Percentiles rank a stretch among this genome's conserved stretches.
Evolutionary conservation across 2,888 invertebrate species (phyloP).

Genomic region (Scelioninae gen. 2): DNA sequence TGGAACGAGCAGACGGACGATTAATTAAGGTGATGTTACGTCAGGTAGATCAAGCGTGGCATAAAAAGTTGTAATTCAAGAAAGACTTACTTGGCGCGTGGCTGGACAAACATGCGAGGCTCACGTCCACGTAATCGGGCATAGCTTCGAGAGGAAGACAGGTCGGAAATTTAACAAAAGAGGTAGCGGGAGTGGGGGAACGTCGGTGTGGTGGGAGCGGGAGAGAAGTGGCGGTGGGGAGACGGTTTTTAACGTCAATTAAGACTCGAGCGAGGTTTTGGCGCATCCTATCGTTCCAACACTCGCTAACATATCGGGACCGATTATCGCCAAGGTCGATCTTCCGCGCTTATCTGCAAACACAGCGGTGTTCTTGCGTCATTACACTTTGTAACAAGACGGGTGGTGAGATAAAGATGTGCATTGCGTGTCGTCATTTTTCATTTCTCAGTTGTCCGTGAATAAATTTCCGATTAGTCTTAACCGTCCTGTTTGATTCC

Average conservation of each 20-base stretch:
- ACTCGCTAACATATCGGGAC: constrained; percentile 63
- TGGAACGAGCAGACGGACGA: constrained; percentile 51
- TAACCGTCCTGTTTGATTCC: neutral
- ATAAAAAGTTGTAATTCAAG: constrained; percentile 57
- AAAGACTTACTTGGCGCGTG: constrained; percentile 59
- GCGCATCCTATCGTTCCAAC: constrained; percentile 61
- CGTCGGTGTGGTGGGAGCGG: no score
- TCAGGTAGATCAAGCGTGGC: constrained; percentile 40
- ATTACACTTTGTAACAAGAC: constrained; percentile 42
- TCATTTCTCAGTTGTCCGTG: constrained; percentile 12
- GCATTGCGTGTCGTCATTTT: constrained; percentile 3
- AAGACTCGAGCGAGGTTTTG: constrained; percentile 53
- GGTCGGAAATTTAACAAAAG: constrained; percentile 1
- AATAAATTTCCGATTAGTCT: neutral
- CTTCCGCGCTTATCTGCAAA: constrained; percentile 62
- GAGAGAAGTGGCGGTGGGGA: neutral
- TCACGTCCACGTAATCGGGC: constrained; percentile 57
- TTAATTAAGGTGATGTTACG: constrained; percentile 52
- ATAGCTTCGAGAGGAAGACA: constrained; percentile 34
- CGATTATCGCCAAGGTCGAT: constrained; percentile 61
- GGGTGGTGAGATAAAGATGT: constrained; percentile 38
- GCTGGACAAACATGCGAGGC: constrained; percentile 60
- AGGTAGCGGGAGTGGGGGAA: constrained; percentile 33
- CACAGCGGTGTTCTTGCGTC: constrained; percentile 57
- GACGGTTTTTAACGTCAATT: constrained; percentile 49